These are phyloP conservation scores for Aradophagus sp. DNA, from an alignment of 1,140 invertebrate genomes.

Conservation along the genomic window DNA sequence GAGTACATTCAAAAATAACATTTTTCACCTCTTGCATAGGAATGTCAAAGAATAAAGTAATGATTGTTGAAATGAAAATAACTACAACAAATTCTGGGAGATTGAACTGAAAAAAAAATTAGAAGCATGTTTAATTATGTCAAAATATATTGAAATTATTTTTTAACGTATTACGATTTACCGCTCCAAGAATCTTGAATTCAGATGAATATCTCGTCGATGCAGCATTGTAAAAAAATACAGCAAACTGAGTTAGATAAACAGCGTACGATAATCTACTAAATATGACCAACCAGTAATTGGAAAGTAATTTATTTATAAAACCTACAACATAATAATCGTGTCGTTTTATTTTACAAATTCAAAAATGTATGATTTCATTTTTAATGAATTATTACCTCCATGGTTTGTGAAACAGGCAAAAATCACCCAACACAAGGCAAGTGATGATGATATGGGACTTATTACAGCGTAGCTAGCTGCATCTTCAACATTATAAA, in stretches of 20 bases:
- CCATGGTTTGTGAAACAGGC: conserved; percentile 77
- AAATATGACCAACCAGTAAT: conserved; percentile 78
- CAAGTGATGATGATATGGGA: conserved; percentile 78
- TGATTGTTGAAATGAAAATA: conserved; percentile 63
- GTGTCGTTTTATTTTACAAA: neutral
- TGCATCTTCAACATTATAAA: conserved; percentile 78
- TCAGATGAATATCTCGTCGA: conserved; percentile 75
- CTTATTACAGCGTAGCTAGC: conserved; percentile 80
- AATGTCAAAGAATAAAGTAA: conserved; percentile 76
- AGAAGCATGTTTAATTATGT: conserved; percentile 3
- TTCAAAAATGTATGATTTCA: no score
- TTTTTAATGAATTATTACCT: conserved; percentile 67
- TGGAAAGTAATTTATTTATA: conserved; percentile 80
- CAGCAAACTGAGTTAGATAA: conserved; percentile 83
- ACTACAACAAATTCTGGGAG: conserved; percentile 64
- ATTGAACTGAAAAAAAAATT: conserved; percentile 68
- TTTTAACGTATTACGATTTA: conserved; percentile 66
- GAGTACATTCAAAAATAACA: conserved; percentile 69
- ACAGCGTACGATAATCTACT: conserved; percentile 83
- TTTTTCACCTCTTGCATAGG: conserved; percentile 76
- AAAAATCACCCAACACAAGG: conserved; percentile 80
- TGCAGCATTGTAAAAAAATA: conserved; percentile 79
- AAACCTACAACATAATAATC: conserved; percentile 73
- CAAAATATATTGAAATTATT: no score
- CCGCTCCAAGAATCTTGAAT: conserved; percentile 75